A percentile compares a stretch with the other conserved stretches of the same genome.
Conservation (phyloP, 1,140 invertebrate species). For the Tetranychus cinnabarinus region DNA sequence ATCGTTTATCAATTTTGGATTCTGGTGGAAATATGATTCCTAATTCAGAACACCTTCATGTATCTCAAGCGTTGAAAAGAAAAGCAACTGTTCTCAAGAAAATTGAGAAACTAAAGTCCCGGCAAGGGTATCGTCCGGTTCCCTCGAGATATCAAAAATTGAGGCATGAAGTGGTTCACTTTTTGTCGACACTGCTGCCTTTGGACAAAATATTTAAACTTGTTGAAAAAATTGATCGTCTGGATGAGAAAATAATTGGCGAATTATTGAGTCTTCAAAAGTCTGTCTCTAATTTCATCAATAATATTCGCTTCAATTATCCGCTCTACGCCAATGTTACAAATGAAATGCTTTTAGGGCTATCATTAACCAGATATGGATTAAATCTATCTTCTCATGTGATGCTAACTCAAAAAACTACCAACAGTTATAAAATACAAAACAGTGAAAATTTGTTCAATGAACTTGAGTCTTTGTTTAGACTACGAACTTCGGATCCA, state of each 20-base stretch:
- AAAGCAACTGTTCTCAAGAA: slow-evolving; percentile 1
- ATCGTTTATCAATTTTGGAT: not conserved
- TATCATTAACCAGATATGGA: slow-evolving; percentile 3
- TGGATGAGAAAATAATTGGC: not conserved
- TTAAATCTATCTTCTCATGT: not conserved
- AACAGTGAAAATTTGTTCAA: not conserved
- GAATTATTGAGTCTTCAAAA: not conserved
- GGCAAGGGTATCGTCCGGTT: not conserved
- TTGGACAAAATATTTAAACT: not conserved
- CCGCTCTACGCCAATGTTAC: slow-evolving; percentile 5
- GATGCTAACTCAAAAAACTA: not conserved
- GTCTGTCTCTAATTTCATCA: slow-evolving; percentile 2
- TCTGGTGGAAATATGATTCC: not conserved
- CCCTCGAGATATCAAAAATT: slow-evolving; percentile 5
- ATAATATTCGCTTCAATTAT: slow-evolving; percentile 2
- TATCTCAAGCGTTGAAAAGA: not conserved
- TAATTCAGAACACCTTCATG: not conserved
- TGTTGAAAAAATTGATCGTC: not conserved
- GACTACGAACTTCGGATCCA: not conserved
- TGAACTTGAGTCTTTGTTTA: not conserved
- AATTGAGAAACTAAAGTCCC: not conserved
- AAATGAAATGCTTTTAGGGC: slow-evolving; percentile 5
- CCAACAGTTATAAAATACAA: not conserved
- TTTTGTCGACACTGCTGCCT: not conserved
- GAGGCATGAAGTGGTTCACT: slow-evolving; percentile 2